These are phyloP conservation scores for Branchellion lobata DNA, from an alignment of 2,888 invertebrate species.

Conservation along the genomic window DNA sequence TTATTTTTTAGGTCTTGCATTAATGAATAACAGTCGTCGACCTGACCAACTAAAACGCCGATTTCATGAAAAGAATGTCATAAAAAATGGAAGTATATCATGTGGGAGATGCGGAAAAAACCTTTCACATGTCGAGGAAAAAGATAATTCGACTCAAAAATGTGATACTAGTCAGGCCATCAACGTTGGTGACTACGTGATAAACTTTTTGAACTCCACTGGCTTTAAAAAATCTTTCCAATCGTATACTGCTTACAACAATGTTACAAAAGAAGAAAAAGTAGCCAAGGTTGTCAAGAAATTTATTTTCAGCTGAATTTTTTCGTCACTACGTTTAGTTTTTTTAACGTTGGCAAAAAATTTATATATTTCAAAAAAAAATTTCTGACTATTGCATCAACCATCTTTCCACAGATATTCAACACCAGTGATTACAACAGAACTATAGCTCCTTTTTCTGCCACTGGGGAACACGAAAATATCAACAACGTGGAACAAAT, in stretches of 20 bases:
- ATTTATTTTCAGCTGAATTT: too few species aligned
- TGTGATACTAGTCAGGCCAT: conserved; percentile 23
- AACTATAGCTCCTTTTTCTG: conserved; percentile 81
- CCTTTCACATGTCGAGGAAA: neutral
- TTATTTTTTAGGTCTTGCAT: neutral
- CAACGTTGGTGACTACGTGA: conserved; percentile 21
- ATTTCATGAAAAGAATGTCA: neutral
- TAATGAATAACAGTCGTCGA: conserved; percentile 12
- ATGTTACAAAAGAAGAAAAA: conserved; percentile 30
- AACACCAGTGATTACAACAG: conserved; percentile 63
- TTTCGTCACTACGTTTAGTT: too few species aligned
- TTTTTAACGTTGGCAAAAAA: too few species aligned
- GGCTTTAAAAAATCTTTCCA: neutral
- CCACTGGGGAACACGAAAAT: conserved; percentile 69
- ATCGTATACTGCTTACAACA: conserved; percentile 19
- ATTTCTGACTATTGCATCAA: too few species aligned
- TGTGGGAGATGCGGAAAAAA: neutral
- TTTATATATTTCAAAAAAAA: too few species aligned
- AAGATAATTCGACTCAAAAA: neutral
- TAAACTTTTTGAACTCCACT: neutral
- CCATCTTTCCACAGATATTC: conserved; percentile 61
- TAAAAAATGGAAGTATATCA: neutral
- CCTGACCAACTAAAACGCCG: conserved; percentile 18
- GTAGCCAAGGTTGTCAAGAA: conserved; percentile 39
- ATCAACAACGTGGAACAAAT: conserved; percentile 68